These are phyloP conservation scores for Teinopalpus imperialis DNA, from an alignment of 2,888 invertebrate genomes.

Conservation along the genomic window DNA sequence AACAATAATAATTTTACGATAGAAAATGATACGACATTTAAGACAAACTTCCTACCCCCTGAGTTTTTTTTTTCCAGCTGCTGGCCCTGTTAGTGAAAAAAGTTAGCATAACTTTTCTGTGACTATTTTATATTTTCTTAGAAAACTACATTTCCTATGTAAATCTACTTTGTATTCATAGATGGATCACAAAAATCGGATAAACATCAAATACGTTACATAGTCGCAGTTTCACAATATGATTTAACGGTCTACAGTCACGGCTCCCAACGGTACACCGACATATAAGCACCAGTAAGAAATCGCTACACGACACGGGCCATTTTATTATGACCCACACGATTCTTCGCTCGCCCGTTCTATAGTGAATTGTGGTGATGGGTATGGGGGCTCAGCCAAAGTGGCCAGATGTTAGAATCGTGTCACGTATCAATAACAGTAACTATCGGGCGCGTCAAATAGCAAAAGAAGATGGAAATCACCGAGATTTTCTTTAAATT, in stretches of 20 bases:
- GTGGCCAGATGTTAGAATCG: conserved; percentile 23
- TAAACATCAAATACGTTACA: conserved; percentile 34
- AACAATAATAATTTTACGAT: too few species aligned
- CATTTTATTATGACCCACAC: conserved; percentile 31
- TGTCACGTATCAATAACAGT: conserved; percentile 30
- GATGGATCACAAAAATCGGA: conserved; percentile 31
- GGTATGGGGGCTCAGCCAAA: conserved; percentile 4
- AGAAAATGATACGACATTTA: too few species aligned
- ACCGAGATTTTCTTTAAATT: conserved; percentile 11
- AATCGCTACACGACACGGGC: conserved; percentile 17
- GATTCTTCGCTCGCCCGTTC: not conserved
- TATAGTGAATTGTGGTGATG: not conserved
- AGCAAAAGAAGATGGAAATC: conserved; percentile 10
- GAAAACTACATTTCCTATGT: too few species aligned
- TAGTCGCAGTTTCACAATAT: conserved; percentile 29
- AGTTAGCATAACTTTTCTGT: too few species aligned
- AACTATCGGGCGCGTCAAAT: conserved; percentile 22
- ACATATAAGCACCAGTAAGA: conserved; percentile 22
- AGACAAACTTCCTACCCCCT: too few species aligned
- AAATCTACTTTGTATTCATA: conserved; percentile 22
- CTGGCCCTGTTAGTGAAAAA: too few species aligned
- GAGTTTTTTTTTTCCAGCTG: too few species aligned
- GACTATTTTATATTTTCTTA: too few species aligned
- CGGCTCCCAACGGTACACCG: conserved; percentile 27
- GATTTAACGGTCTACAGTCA: conserved; percentile 46